Conservation (phyloP, 2,888 invertebrate species). For the Drosophila rubida region DNA sequence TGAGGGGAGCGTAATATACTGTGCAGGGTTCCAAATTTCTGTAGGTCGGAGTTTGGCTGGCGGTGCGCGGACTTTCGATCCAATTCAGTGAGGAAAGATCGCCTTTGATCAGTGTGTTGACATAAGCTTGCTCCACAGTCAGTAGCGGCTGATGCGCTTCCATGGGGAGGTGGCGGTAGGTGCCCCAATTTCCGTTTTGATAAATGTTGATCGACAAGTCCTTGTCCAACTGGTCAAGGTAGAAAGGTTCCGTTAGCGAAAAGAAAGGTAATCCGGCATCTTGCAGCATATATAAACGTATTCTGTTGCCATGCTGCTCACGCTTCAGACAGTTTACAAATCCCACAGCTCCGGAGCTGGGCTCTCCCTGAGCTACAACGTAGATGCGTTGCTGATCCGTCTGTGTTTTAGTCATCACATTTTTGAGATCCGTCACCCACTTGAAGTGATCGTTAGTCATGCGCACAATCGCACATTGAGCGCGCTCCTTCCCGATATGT, state of each 20-base stretch:
- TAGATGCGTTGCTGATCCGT: slow-evolving; percentile 87
- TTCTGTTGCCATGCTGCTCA: slow-evolving; percentile 92
- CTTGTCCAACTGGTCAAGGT: slow-evolving; percentile 87
- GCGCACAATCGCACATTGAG: slow-evolving; percentile 86
- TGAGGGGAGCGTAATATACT: slow-evolving; percentile 97
- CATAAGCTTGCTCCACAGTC: slow-evolving; percentile 96
- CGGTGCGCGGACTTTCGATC: slow-evolving; percentile 94
- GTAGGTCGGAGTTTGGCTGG: slow-evolving; percentile 83
- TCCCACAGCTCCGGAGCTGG: slow-evolving; percentile 92
- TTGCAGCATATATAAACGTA: slow-evolving; percentile 90
- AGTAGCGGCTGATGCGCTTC: slow-evolving; percentile 85
- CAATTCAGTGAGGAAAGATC: slow-evolving; percentile 96
- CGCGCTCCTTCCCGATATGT: not conserved
- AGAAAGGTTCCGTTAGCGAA: slow-evolving; percentile 86
- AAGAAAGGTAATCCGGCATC: slow-evolving; percentile 88
- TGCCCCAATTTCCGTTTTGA: slow-evolving; percentile 93
- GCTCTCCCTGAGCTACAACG: slow-evolving; percentile 89
- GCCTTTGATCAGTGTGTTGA: slow-evolving; percentile 96
- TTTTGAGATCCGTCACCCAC: slow-evolving; percentile 94
- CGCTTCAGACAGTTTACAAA: slow-evolving; percentile 94
- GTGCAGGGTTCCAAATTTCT: slow-evolving; percentile 90
- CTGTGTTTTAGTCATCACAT: slow-evolving; percentile 88
- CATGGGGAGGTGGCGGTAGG: slow-evolving; percentile 91
- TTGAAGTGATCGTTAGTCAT: slow-evolving; percentile 89
- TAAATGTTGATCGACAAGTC: slow-evolving; percentile 95